Base-by-base conservation (phyloP, 2,888 invertebrate species). In the Calameuta pallipes region DNA sequence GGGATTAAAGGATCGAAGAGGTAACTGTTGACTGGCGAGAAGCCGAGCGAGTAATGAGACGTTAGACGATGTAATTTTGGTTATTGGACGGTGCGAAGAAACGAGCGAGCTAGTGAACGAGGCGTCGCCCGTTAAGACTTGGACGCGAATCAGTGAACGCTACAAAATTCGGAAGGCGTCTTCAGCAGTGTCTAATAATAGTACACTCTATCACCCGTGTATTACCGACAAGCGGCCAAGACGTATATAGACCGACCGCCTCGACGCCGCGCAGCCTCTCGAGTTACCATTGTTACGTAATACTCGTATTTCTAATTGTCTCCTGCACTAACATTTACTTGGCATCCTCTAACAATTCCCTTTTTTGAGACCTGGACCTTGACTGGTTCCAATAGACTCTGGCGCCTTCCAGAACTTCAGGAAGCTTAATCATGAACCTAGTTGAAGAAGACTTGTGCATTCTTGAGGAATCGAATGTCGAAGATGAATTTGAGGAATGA, bases 211-310 rank as follows among this genome's bases (percentile, higher is more conserved):
- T 83, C 82, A 75, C 71, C 77, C 79, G 68, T 71, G 76, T 82
- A 82, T 74, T 78, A 78, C 82, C 81, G 82, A 84, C 82, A 81
- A 79, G 76, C 81, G 80, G 84, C 85, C 87, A 86, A 84, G 86
- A 87, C 86, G 85, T 86, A 87, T 89, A 87, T 89, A 89, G 88
- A 85, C 84, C 82, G 85, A 83, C 80, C 81, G 80, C 82, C 81
- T 74, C 78, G 82, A 79, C 83, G 79, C 76, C 75, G 79, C 56
- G 76, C 82, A 74, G 83, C 87, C 86, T 90, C 90, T 90, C 90
- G 85, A 87, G 85, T 91, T 91, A 90, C 90, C 84, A 81, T 80
- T 81, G 77, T 87, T 85, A 84, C 80, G 82, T 83, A 87, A 87
- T 82, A 78, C 76, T 79, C 35, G 12, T 77, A 75, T 74, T 77